Base-by-base conservation (phyloP, 2,888 invertebrate species). In the Dynastes hyllus region DNA sequence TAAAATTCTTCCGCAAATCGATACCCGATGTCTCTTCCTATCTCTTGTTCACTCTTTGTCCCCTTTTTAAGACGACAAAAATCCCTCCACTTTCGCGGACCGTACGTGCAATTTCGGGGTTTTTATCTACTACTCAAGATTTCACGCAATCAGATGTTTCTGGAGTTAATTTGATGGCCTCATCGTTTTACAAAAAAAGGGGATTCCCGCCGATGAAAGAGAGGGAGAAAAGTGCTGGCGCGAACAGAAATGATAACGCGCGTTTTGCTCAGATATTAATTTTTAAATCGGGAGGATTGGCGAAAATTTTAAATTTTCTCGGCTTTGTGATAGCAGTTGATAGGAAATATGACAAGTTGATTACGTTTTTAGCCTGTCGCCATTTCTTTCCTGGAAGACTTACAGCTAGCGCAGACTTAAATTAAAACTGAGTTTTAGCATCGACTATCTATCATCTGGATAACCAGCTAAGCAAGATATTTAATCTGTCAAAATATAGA, bases 81-180 rank as follows among this genome's bases (percentile, higher is more conserved):
- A 67, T 67, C 53, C 37, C 29, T 29, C 50, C 53, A 70, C 32
- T 70, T 53, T 70, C 37, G 53, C 53, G 55, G 70, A 32, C 70
- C 29, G 70, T 70, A 70, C 53, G 53, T 70, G 70, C 70, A 70
- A 70, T 70, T 70, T 70, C n/a, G 53, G 32, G 53, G 53, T 70
- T 70, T 70, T 70, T 70, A 70, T 70, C 70, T 55, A 53, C 53
- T 70, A 32, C 37, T 70, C 53, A 53, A 53, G 70, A 53, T 32
- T 70, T 70, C 53, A 32, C 70, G 70, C 70, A 53, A 70, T 70
- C 70, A 70, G 70, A 70, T 70, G 70, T 70, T 70, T 70, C 16
- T 70, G 53, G 53, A 70, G 70, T 70, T 70, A 70, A 70, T 70
- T 53, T 53, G 32, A 70, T 53, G 27, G 53, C 53, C 53, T 32